Evolutionary conservation across 2,797 vertebrate genomes (phyloP).

Genomic region (Aselliscus stoliczkanus): DNA sequence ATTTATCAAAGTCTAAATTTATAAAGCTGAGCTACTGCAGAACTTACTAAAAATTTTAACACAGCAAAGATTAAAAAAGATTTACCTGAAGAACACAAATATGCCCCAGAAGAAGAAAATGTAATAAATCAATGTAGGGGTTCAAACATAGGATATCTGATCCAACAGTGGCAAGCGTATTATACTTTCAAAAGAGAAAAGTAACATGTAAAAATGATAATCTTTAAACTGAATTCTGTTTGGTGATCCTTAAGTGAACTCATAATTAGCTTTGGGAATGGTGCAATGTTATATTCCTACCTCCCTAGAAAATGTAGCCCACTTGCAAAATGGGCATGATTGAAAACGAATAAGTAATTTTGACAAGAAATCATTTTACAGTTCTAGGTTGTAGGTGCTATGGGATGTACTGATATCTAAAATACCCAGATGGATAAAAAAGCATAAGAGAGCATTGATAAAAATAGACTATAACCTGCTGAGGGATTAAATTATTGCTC

Average conservation of each 20-base stretch:
- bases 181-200: not conserved
- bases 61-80: not conserved
- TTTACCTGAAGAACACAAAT: not conserved
- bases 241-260: not conserved
- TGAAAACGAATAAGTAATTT: not conserved
- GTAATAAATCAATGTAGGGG: not conserved
- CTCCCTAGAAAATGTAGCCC: not conserved
- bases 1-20: slow-evolving; percentile 8
- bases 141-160: not conserved
- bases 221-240: not conserved
- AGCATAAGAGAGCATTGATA: not conserved
- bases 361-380: not conserved
- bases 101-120: not conserved
- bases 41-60: not conserved
- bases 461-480: not conserved
- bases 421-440: not conserved
- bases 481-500: not conserved
- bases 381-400: not conserved
- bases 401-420: not conserved
- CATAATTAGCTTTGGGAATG: not conserved
- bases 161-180: not conserved
- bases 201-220: not conserved
- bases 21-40: not conserved
- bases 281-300: not conserved
- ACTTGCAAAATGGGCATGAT: not conserved